These are phyloP conservation scores for Anolis apletophallus DNA, from an alignment of 2,797 vertebrate species.

Conservation along the genomic window DNA sequence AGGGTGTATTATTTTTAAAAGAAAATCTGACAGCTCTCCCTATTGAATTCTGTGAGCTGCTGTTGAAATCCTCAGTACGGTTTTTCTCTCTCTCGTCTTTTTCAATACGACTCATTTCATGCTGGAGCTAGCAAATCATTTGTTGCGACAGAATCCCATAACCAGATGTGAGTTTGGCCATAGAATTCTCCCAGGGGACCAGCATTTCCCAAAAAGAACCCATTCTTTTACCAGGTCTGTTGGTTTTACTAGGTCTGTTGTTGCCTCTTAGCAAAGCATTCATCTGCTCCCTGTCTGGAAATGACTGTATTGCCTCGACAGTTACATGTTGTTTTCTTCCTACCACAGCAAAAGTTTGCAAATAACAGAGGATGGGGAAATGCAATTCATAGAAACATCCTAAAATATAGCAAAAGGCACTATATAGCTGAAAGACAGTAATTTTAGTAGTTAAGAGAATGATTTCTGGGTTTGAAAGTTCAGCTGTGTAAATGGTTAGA, in stretches of 20 bases:
- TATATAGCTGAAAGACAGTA: background rate
- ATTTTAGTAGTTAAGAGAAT: background rate
- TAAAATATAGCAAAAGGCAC: background rate
- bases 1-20: background rate
- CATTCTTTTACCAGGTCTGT: background rate
- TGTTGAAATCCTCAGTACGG: slow-evolving; percentile 11
- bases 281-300: slow-evolving; percentile 33
- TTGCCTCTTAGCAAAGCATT: slow-evolving; percentile 8
- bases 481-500: background rate
- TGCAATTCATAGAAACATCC: background rate
- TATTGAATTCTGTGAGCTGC: slow-evolving; percentile 38
- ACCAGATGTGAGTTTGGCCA: slow-evolving; percentile 9
- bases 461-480: background rate
- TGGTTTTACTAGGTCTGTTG: slow-evolving; percentile 12
- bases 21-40: slow-evolving; percentile 34
- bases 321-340: background rate
- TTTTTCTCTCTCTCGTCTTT: background rate
- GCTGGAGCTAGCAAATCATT: slow-evolving; percentile 35
- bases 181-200: background rate
- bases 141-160: slow-evolving; percentile 36
- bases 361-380: background rate
- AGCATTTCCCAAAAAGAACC: slow-evolving; percentile 24
- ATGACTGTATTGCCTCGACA: slow-evolving; percentile 22
- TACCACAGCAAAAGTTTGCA: background rate
- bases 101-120: slow-evolving; percentile 32